A percentile compares a stretch with the other conserved stretches of the same genome.
Conservation (phyloP, 2,797 vertebrate genomes). For the Eulemur coronatus region DNA sequence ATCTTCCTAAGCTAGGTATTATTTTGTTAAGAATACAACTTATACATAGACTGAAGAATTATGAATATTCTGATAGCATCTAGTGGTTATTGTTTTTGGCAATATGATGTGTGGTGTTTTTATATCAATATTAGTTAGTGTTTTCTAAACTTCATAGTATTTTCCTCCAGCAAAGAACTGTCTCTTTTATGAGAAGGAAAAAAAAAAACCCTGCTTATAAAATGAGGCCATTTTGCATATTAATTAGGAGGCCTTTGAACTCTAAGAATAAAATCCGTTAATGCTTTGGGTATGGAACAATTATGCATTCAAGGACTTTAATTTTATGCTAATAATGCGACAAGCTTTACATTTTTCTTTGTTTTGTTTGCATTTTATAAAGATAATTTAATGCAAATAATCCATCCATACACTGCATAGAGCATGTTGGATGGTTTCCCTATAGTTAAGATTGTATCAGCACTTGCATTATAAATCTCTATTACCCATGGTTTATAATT, state of each 20-base stretch:
- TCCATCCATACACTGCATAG: constrained; percentile 56
- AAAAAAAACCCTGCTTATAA: constrained; percentile 53
- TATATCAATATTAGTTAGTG: constrained; percentile 69
- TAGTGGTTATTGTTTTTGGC: constrained; percentile 73
- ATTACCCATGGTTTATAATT: constrained; percentile 66
- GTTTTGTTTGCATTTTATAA: constrained; percentile 79
- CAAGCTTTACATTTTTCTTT: constrained; percentile 73
- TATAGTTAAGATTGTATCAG: constrained; percentile 65
- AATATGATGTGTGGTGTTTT: constrained; percentile 61
- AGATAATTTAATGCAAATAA: constrained; percentile 76
- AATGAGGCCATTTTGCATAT: constrained; percentile 75
- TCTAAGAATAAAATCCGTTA: constrained; percentile 73
- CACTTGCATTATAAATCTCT: constrained; percentile 71
- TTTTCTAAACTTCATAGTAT: constrained; percentile 70
- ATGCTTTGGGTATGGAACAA: constrained; percentile 73
- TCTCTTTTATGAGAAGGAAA: constrained; percentile 57
- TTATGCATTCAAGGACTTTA: constrained; percentile 78
- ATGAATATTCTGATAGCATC: constrained; percentile 66
- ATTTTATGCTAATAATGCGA: constrained; percentile 80
- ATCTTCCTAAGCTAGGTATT: constrained; percentile 50
- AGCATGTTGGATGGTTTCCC: constrained; percentile 50
- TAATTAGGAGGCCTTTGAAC: constrained; percentile 77
- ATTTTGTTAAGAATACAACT: constrained; percentile 74
- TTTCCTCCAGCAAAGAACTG: constrained; percentile 73
- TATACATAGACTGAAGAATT: constrained; percentile 61